Conservation (phyloP, 2,888 invertebrate species). For the Panorpa germanica region DNA sequence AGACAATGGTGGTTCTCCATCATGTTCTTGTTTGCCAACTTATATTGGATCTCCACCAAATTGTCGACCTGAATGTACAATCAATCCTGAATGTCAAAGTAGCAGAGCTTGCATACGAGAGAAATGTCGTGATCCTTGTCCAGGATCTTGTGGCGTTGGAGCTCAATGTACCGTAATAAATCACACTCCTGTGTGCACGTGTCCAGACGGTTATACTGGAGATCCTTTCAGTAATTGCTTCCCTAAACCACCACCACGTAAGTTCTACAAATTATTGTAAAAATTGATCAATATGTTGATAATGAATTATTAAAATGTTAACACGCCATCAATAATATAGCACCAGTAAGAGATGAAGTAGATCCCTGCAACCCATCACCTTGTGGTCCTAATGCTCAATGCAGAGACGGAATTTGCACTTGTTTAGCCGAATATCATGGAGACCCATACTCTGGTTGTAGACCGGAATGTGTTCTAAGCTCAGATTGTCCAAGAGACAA, state of each 20-base stretch:
- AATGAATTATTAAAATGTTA: conserved; percentile 6
- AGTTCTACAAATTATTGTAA: conserved; percentile 12
- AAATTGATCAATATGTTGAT: conserved; percentile 1
- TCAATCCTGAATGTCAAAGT: conserved; percentile 51
- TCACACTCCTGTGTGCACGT: conserved; percentile 49
- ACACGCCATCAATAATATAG: conserved; percentile 3
- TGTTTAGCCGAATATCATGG: conserved; percentile 55
- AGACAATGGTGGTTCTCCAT: conserved; percentile 35
- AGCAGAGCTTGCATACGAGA: conserved; percentile 53
- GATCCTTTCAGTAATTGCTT: conserved; percentile 62
- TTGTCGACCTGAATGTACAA: conserved; percentile 53
- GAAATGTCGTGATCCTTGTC: conserved; percentile 54
- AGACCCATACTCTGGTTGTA: conserved; percentile 52
- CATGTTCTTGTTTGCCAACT: conserved; percentile 43
- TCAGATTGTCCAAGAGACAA: conserved; percentile 46
- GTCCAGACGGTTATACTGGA: conserved; percentile 34
- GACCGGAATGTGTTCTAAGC: conserved; percentile 60
- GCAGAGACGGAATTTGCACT: conserved; percentile 45
- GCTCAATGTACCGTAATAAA: conserved; percentile 44
- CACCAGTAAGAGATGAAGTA: conserved; percentile 14
- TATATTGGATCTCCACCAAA: conserved; percentile 53
- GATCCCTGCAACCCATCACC: conserved; percentile 59
- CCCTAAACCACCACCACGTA: conserved; percentile 18
- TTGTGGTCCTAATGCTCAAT: conserved; percentile 51
- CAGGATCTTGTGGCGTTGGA: conserved; percentile 47